Evolutionary conservation across 2,797 vertebrate genomes (phyloP).

Genomic region (Hylomyscus alleni): DNA sequence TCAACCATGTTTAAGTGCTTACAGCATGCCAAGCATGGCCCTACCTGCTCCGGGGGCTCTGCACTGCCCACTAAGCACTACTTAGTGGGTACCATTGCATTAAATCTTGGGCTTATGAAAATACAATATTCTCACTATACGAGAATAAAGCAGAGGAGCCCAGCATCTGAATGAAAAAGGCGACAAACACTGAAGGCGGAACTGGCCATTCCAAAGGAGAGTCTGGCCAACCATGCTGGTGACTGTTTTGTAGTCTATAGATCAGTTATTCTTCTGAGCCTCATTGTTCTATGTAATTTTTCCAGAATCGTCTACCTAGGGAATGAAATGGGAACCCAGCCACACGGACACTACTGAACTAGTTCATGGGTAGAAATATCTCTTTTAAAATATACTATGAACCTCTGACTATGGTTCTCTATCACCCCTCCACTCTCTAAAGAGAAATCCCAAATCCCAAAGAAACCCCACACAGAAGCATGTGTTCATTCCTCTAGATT

Average conservation of each 20-base stretch:
- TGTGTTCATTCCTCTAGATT: not conserved
- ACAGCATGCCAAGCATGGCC: fast-evolving
- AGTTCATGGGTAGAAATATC: not conserved
- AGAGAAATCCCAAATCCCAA: slow-evolving; percentile 34
- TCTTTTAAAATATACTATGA: not conserved
- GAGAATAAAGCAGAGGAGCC: not conserved
- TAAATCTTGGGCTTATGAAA: not conserved
- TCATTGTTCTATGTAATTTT: not conserved
- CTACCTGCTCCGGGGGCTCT: fast-evolving
- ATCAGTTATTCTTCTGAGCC: not conserved
- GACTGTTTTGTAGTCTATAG: not conserved
- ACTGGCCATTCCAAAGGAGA: not conserved
- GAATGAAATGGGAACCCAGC: not conserved
- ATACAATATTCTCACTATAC: not conserved
- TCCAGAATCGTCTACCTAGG: not conserved
- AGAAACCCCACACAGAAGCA: slow-evolving; percentile 1
- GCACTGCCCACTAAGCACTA: not conserved
- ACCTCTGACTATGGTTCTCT: not conserved
- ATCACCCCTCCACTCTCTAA: not conserved
- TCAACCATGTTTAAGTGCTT: not conserved
- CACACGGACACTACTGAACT: not conserved
- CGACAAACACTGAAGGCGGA: not conserved
- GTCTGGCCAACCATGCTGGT: not conserved
- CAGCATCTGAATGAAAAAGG: fast-evolving
- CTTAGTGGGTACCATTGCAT: not conserved